Evolutionary conservation across 2,797 vertebrate species (phyloP).

Genomic region (Xiphophorus birchmanni): DNA sequence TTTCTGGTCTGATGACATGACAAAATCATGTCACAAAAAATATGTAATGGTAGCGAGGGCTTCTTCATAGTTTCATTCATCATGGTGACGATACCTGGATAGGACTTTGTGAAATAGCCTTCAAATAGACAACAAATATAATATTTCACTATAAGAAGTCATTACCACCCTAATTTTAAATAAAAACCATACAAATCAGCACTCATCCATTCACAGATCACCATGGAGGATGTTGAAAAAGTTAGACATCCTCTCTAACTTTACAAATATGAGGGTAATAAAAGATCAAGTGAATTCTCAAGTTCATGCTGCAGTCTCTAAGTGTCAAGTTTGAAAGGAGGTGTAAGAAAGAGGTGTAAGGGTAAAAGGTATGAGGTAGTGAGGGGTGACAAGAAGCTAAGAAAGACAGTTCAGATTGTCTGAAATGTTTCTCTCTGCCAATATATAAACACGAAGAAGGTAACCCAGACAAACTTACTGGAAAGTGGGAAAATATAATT

Average conservation of each 20-base stretch:
- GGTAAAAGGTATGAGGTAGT: constrained; percentile 43
- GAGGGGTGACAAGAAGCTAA: constrained; percentile 33
- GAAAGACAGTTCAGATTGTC: constrained; percentile 39
- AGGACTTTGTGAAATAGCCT: neutral
- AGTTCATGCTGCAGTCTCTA: neutral
- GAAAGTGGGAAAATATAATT: neutral
- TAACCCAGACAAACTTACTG: too few species aligned
- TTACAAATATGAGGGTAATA: constrained; percentile 28
- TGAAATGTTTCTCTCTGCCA: neutral
- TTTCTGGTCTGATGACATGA: neutral
- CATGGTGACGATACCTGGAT: neutral
- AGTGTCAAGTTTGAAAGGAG: constrained; percentile 37
- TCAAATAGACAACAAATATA: neutral
- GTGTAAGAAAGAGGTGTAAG: constrained; percentile 53
- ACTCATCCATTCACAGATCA: constrained; percentile 20
- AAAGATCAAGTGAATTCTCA: constrained; percentile 29
- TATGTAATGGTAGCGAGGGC: neutral
- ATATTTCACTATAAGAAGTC: neutral
- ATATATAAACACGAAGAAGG: neutral
- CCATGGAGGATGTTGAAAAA: constrained; percentile 21
- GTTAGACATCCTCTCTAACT: constrained; percentile 18
- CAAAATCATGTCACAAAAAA: neutral
- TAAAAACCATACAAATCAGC: constrained; percentile 18
- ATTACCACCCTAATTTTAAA: neutral
- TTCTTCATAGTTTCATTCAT: neutral